Conservation (phyloP, 2,797 vertebrate genomes). For the Neoniphon sammara region DNA sequence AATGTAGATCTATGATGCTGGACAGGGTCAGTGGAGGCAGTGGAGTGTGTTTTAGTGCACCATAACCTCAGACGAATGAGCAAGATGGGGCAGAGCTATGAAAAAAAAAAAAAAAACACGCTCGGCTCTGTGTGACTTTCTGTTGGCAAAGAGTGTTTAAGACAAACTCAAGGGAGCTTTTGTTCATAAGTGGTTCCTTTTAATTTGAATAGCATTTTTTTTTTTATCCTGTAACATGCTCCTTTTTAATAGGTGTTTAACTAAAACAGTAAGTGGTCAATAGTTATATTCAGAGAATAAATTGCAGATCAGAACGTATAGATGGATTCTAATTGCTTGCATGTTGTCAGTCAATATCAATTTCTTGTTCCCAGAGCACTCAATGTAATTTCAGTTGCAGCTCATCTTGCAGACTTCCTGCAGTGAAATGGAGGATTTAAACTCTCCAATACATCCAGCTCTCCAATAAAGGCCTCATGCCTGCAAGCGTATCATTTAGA, state of each 20-base stretch:
- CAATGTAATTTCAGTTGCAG: constrained; percentile 45
- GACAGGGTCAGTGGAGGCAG: constrained; percentile 73
- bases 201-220: constrained; percentile 11
- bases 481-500: constrained; percentile 73
- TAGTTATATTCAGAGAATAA: constrained; percentile 25
- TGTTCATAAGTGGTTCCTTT: not conserved
- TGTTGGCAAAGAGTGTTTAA: constrained; percentile 6
- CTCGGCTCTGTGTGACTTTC: constrained; percentile 15
- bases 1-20: constrained; percentile 72
- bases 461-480: constrained; percentile 65
- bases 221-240: not conserved
- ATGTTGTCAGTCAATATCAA: constrained; percentile 54
- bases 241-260: constrained; percentile 9
- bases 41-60: constrained; percentile 74
- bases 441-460: constrained; percentile 52
- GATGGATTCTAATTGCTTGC: constrained; percentile 40
- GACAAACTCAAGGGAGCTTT: constrained; percentile 11
- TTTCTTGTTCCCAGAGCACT: constrained; percentile 41
- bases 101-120: not conserved
- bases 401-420: constrained; percentile 54
- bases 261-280: constrained; percentile 13
- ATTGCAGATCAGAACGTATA: constrained; percentile 26
- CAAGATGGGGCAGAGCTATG: constrained; percentile 26
- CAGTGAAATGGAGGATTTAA: constrained; percentile 55
- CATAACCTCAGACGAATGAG: constrained; percentile 71